Conservation (phyloP, 1,140 invertebrate species). For the Coptotermes formosanus region DNA sequence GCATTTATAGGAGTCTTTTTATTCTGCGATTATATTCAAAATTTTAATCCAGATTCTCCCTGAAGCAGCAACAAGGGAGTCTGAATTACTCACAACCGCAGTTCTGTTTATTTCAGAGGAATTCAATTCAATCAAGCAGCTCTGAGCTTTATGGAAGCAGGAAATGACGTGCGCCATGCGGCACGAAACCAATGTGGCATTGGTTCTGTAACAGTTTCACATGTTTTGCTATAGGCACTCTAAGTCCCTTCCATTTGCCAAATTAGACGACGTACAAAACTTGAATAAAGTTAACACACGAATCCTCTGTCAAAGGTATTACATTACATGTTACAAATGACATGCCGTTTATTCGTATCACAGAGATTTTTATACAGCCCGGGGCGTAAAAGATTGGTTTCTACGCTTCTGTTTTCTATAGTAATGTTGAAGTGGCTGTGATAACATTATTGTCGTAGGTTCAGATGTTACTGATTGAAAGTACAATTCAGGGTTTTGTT, state of each 20-base stretch:
- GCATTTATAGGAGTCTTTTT: no score
- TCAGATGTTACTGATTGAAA: no score
- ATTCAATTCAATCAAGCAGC: not conserved
- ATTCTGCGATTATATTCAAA: no score
- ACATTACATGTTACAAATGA: not conserved
- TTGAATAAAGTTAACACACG: not conserved
- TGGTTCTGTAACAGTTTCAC: not conserved
- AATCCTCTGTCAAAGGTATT: not conserved
- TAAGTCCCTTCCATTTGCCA: not conserved
- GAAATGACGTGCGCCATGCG: not conserved
- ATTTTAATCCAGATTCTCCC: no score
- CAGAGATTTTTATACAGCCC: no score
- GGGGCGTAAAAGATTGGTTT: no score
- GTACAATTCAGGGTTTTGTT: no score
- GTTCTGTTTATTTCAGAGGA: not conserved
- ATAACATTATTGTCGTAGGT: no score
- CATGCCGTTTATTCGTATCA: not conserved
- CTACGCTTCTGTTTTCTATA: no score
- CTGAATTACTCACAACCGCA: no score
- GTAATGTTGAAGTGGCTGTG: no score
- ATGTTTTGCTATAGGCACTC: not conserved
- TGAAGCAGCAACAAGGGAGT: no score
- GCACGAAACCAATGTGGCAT: not conserved
- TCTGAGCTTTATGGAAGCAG: not conserved
- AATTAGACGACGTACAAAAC: not conserved